Conservation (phyloP, 2,797 vertebrate species). For the Mionectes olivaceus region DNA sequence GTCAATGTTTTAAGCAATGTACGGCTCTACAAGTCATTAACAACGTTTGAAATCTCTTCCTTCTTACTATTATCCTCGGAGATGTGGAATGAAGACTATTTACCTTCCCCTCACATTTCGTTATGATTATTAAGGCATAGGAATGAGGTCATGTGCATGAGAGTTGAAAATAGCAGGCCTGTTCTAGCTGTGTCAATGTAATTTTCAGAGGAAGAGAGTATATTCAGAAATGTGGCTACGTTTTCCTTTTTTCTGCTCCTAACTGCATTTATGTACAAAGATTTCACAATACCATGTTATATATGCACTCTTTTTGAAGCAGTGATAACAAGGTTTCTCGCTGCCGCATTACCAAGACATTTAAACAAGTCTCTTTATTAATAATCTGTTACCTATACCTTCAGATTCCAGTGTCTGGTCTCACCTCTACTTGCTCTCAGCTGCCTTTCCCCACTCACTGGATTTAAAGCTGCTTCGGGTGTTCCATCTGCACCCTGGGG, state of each 20-base stretch:
- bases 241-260: background rate
- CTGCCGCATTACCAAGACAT: background rate
- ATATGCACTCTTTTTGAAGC: background rate
- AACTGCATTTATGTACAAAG: background rate
- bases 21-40: constrained; percentile 39
- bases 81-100: constrained; percentile 57
- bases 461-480: background rate
- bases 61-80: constrained; percentile 21
- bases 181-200: background rate
- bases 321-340: background rate
- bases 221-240: background rate
- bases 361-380: background rate
- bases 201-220: background rate
- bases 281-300: background rate
- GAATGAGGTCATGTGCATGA: background rate
- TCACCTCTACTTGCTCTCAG: background rate
- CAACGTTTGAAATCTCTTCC: constrained; percentile 44
- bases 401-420: background rate
- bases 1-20: constrained; percentile 33
- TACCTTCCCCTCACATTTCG: constrained; percentile 39
- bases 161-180: background rate
- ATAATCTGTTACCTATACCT: background rate
- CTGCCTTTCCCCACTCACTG: background rate
- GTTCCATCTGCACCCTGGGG: background rate
- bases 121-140: constrained; percentile 46